phyloP scores from a whole-genome alignment of 37 sponge, comb jelly and placozoan species.

The Theonella swinhoei region DNA sequence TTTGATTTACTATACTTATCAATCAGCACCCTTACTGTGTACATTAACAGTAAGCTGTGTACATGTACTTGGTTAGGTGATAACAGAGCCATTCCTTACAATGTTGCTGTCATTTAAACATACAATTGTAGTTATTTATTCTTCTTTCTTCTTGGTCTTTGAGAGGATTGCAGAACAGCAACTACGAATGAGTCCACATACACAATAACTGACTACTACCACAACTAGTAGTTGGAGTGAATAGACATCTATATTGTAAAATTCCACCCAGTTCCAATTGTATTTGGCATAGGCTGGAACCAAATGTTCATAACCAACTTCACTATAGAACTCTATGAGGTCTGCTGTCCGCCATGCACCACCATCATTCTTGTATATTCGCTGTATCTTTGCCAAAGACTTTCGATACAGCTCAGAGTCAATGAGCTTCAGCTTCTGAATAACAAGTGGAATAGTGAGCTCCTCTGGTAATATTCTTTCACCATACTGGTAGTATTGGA shows the following conservation, averaged over 20 bases:
- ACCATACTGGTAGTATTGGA: slow-evolving; percentile 3
- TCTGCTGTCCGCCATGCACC: slow-evolving; percentile 51
- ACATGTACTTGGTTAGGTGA: too few species aligned
- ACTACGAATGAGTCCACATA: neutral
- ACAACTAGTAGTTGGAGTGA: neutral
- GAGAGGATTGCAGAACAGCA: neutral
- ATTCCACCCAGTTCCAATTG: slow-evolving; percentile 63
- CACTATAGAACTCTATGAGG: slow-evolving; percentile 54
- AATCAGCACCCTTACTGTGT: too few species aligned
- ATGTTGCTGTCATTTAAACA: too few species aligned
- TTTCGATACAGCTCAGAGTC: neutral
- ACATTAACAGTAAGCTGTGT: too few species aligned
- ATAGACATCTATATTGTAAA: slow-evolving; percentile 60
- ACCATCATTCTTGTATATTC: slow-evolving; percentile 26
- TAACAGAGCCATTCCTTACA: too few species aligned
- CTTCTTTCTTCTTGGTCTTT: neutral
- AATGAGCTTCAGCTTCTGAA: neutral
- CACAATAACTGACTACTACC: neutral
- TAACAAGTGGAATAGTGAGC: neutral
- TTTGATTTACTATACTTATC: too few species aligned
- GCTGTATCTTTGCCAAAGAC: slow-evolving; percentile 1
- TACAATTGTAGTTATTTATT: too few species aligned
- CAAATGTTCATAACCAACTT: slow-evolving; percentile 57
- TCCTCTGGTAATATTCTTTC: neutral
- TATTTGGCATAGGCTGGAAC: slow-evolving; percentile 67